These are phyloP conservation scores for Eudemis profundana DNA, from an alignment of 2,888 invertebrate genomes.

Conservation along the genomic window DNA sequence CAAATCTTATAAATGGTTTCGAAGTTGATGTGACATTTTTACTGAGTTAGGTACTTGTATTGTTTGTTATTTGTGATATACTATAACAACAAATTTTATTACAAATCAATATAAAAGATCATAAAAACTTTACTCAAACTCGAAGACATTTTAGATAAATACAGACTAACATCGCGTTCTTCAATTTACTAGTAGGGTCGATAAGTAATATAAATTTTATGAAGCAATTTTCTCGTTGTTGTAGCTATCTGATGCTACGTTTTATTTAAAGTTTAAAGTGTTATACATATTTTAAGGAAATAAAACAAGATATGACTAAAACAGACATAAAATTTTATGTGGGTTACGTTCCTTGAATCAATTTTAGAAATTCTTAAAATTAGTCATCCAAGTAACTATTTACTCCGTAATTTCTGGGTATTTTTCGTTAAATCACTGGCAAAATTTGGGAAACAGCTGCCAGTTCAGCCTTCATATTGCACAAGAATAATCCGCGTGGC, in stretches of 20 bases:
- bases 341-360: background rate
- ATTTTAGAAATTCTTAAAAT: background rate
- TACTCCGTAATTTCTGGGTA: constrained; percentile 4
- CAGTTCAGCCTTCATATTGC: constrained; percentile 75
- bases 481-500: constrained; percentile 81
- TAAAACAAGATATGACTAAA: constrained; percentile 7
- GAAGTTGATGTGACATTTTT: constrained; percentile 62
- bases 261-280: constrained; percentile 46
- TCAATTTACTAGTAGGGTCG: constrained; percentile 50
- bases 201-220: constrained; percentile 71
- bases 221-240: constrained; percentile 64
- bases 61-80: constrained; percentile 64
- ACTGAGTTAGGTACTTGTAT: constrained; percentile 60
- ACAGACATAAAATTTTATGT: background rate
- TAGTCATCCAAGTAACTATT: background rate
- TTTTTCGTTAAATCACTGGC: constrained; percentile 62
- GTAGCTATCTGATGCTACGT: constrained; percentile 52
- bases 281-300: constrained; percentile 12
- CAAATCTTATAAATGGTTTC: constrained; percentile 58
- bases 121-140: constrained; percentile 66
- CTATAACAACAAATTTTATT: constrained; percentile 60
- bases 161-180: constrained; percentile 58
- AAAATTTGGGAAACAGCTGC: constrained; percentile 79
- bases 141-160: constrained; percentile 63
- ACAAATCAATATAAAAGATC: constrained; percentile 70